A percentile compares a stretch with the other conserved stretches of the same genome.
phyloP scores from a whole-genome alignment of 92 coral and sea anemone species.

The Epizoanthus rinbou region DNA sequence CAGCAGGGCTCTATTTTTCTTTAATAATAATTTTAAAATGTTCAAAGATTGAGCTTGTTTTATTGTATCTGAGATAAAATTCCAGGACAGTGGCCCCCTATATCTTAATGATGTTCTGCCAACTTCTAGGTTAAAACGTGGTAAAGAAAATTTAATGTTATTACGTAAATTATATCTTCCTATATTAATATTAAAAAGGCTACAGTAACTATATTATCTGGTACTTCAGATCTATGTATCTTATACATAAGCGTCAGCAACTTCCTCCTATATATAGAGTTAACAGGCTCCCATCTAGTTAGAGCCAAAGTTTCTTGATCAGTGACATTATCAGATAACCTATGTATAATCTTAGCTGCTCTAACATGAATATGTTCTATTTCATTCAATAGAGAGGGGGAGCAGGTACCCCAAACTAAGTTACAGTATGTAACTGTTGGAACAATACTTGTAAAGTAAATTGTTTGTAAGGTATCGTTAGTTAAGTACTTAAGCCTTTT shows the following conservation, averaged over 20 bases:
- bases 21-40: constrained; percentile 39
- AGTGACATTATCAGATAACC: background rate
- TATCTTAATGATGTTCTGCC: constrained; percentile 6
- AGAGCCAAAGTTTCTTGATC: background rate
- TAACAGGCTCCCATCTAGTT: background rate
- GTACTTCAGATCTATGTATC: background rate
- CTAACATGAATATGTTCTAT: background rate
- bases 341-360: background rate
- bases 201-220: background rate
- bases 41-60: constrained; percentile 20
- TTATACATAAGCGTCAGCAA: background rate
- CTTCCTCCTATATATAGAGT: background rate
- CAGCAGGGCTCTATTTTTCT: constrained; percentile 23
- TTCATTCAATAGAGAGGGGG: constrained; percentile 12
- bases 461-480: constrained; percentile 25
- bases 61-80: constrained; percentile 8
- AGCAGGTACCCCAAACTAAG: constrained; percentile 57
- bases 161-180: background rate
- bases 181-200: background rate
- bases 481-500: constrained; percentile 46
- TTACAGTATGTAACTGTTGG: constrained; percentile 45
- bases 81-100: constrained; percentile 3
- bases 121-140: background rate
- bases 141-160: background rate
- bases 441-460: constrained; percentile 45